Evolutionary conservation across 2,888 invertebrate species (phyloP).

Genomic region (Blomia tropicalis): DNA sequence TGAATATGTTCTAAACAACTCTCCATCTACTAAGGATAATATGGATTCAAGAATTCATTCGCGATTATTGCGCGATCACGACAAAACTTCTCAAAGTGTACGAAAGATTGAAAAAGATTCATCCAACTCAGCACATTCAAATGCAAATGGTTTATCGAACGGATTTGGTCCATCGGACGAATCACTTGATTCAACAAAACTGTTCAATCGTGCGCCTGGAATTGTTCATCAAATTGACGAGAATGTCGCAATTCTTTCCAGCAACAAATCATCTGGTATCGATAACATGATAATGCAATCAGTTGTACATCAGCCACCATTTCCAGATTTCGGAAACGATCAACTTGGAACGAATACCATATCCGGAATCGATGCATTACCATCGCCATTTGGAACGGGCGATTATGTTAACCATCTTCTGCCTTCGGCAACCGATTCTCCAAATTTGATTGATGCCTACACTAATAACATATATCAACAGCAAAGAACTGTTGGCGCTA

Average conservation of each 20-base stretch:
- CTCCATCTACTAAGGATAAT: constrained; percentile 52
- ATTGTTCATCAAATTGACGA: constrained; percentile 67
- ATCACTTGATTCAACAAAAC: constrained; percentile 51
- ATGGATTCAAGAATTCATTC: constrained; percentile 49
- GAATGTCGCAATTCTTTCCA: constrained; percentile 35
- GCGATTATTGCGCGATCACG: constrained; percentile 19
- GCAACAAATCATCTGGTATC: background rate
- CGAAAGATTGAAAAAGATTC: constrained; percentile 42
- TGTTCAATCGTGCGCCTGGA: constrained; percentile 50
- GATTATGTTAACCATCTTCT: constrained; percentile 32
- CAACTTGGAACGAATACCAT: constrained; percentile 32
- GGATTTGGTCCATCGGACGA: background rate
- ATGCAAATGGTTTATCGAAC: constrained; percentile 34
- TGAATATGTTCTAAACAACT: constrained; percentile 87
- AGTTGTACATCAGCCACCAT: constrained; percentile 31
- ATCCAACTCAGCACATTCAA: constrained; percentile 33
- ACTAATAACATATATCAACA: constrained; percentile 24
- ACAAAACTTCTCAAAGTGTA: background rate
- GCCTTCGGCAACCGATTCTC: background rate
- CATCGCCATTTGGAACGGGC: constrained; percentile 34
- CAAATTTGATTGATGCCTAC: constrained; percentile 14
- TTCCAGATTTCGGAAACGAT: constrained; percentile 35
- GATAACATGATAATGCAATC: constrained; percentile 22
- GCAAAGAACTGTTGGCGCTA: constrained; percentile 40
- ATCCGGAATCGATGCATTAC: background rate